Conservation (phyloP, 2,113 vertebrate genomes). For the Pica pica region DNA sequence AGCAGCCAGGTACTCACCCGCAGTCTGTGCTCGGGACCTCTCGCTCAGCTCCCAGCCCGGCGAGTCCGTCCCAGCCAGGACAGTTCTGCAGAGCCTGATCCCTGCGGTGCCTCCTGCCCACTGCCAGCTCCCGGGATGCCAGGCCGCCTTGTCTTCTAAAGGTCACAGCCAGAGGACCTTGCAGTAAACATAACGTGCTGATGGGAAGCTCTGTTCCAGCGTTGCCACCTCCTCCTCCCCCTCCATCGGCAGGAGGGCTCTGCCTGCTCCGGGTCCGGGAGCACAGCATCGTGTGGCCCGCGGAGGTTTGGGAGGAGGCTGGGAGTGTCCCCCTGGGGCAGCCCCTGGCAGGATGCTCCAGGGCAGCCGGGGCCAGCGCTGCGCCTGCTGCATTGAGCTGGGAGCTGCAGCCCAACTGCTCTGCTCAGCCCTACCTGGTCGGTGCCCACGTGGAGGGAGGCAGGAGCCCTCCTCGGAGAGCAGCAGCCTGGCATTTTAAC, state of each 20-base stretch:
- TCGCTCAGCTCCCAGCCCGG: neutral
- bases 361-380: neutral
- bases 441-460: neutral
- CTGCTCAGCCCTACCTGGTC: neutral
- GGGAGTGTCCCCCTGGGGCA: neutral
- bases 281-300: neutral
- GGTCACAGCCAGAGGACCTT: constrained; percentile 56
- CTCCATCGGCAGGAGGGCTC: neutral
- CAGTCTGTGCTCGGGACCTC: neutral
- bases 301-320: neutral
- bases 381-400: constrained; percentile 16
- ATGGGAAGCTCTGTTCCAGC: constrained; percentile 29
- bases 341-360: neutral
- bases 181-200: constrained; percentile 55
- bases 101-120: neutral
- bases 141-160: neutral
- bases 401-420: constrained; percentile 20
- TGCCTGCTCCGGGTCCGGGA: neutral
- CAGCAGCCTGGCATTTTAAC: constrained; percentile 37
- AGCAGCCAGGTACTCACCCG: constrained; percentile 57
- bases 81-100: neutral
- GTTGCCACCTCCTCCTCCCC: neutral
- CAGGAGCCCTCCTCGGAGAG: neutral
- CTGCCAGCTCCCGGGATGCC: neutral
- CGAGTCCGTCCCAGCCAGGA: neutral